These are phyloP conservation scores for Gambusia holbrooki DNA, from an alignment of 2,113 vertebrate genomes.

Conservation along the genomic window DNA sequence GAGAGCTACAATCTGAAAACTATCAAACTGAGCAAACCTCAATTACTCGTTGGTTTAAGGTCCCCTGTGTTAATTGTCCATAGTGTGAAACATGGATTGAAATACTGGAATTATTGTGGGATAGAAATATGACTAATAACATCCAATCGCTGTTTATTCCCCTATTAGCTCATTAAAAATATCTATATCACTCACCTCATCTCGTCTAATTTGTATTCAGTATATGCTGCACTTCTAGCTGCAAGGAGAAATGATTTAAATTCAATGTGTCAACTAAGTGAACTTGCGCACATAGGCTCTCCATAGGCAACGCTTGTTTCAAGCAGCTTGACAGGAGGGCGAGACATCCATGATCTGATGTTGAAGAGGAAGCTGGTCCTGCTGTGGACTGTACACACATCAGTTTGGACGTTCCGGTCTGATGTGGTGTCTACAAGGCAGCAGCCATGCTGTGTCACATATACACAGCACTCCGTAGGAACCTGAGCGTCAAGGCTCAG, in stretches of 20 bases:
- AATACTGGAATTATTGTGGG: not conserved
- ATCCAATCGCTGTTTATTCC: too few species aligned
- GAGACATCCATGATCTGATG: slow-evolving; percentile 45
- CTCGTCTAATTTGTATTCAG: not conserved
- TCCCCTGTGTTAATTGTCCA: not conserved
- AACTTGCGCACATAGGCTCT: slow-evolving; percentile 20
- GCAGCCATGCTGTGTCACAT: slow-evolving; percentile 64
- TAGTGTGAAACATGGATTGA: not conserved
- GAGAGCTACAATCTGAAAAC: not conserved
- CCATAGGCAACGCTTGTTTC: slow-evolving; percentile 48
- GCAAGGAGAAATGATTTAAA: slow-evolving; percentile 29
- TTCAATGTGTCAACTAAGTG: slow-evolving; percentile 23
- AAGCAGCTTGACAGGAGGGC: slow-evolving; percentile 31
- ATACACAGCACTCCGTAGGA: slow-evolving; percentile 72
- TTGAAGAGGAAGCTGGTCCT: slow-evolving; percentile 47
- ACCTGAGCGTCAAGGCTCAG: slow-evolving; percentile 64
- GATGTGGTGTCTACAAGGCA: slow-evolving; percentile 60
- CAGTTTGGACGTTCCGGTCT: slow-evolving; percentile 48
- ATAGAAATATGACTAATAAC: not conserved
- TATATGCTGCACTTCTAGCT: slow-evolving; percentile 9
- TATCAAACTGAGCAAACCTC: not conserved
- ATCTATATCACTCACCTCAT: not conserved
- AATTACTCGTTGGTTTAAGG: not conserved
- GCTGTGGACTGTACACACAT: slow-evolving; percentile 60
- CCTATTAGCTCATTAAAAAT: too few species aligned